Percentiles rank a stretch among this genome's conserved stretches.
phyloP scores from a whole-genome alignment of 2,797 vertebrate genomes.

The Scolopax rusticola region DNA sequence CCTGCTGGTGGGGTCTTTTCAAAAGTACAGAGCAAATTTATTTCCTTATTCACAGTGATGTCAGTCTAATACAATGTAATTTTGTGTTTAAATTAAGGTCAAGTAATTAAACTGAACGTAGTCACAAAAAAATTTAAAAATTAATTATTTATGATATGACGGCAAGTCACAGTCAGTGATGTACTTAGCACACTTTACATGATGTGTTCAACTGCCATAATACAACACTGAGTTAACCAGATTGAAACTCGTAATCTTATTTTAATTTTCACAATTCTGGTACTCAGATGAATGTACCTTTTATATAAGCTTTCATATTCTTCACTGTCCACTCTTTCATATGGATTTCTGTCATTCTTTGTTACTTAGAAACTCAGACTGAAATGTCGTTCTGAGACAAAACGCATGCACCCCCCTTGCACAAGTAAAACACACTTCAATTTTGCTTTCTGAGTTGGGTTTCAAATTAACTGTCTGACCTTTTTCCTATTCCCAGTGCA shows the following conservation, averaged over 20 bases:
- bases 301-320: background rate
- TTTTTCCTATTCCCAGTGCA: background rate
- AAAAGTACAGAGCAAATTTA: background rate
- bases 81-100: background rate
- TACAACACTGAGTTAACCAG: background rate
- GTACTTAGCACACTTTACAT: background rate
- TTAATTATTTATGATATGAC: background rate
- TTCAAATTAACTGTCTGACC: background rate
- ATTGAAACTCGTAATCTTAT: background rate
- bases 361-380: background rate
- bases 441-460: background rate
- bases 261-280: background rate
- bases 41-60: background rate
- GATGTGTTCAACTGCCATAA: background rate
- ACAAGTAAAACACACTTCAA: background rate
- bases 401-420: fast-evolving
- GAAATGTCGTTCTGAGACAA: background rate
- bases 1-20: background rate
- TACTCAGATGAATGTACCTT: background rate
- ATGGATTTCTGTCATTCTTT: background rate
- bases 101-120: background rate
- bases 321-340: background rate
- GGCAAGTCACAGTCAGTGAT: background rate
- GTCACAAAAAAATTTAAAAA: background rate
- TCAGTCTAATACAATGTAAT: background rate